phyloP scores from a whole-genome alignment of 2,113 vertebrate genomes.

The Rhinoderma darwinii region DNA sequence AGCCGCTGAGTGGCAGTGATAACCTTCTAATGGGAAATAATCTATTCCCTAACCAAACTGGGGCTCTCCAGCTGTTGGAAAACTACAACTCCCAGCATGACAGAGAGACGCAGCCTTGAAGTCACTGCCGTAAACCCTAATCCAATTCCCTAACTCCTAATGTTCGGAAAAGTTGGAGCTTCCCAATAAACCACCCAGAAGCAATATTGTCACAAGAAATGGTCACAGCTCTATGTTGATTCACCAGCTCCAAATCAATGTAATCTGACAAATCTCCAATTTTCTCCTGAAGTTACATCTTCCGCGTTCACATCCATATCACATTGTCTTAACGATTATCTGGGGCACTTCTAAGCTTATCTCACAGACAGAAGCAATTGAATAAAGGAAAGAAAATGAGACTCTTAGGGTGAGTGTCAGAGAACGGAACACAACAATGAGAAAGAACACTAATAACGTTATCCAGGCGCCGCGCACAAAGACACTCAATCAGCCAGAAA shows the following conservation, averaged over 20 bases:
- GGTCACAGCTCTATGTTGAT: background rate
- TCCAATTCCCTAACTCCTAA: background rate
- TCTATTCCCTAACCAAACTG: no score
- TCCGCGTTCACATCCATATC: background rate
- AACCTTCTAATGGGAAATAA: no score
- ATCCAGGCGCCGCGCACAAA: background rate
- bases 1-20: no score
- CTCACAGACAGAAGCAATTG: conserved; percentile 15
- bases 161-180: background rate
- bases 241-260: background rate
- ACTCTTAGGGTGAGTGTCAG: conserved; percentile 15
- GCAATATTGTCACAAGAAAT: background rate
- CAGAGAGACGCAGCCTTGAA: no score
- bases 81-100: no score
- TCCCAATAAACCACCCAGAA: background rate
- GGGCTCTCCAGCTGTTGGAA: no score
- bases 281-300: background rate
- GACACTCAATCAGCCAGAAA: background rate
- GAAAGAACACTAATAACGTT: conserved; percentile 19
- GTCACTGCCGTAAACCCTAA: no score
- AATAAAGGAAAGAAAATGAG: conserved; percentile 30
- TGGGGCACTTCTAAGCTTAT: conserved; percentile 11
- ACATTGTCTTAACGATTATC: conserved; percentile 25
- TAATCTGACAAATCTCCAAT: background rate
- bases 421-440: conserved; percentile 8